phyloP scores from a whole-genome alignment of 2,797 vertebrate species.

The Silurus aristotelis region DNA sequence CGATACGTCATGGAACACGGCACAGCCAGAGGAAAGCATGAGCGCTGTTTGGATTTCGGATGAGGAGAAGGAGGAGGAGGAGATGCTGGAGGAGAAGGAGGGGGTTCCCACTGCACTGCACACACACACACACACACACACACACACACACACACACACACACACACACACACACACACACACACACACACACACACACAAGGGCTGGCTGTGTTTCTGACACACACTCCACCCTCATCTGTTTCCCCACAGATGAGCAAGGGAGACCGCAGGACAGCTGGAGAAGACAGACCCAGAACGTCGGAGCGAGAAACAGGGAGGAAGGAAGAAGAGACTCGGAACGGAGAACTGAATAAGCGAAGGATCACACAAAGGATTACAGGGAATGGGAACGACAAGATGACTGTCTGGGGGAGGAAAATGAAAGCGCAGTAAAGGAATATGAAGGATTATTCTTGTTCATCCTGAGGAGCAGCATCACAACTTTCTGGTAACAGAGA shows the following conservation, averaged over 20 bases:
- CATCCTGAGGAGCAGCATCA: conserved; percentile 47
- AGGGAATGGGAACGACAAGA: conserved; percentile 13
- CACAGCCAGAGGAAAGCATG: conserved; percentile 40
- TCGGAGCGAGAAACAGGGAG: conserved; percentile 37
- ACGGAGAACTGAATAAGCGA: conserved; percentile 1
- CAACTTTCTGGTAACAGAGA: conserved; percentile 56
- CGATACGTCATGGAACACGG: conserved; percentile 66
- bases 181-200: conserved; percentile 50
- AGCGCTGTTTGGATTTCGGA: conserved; percentile 56
- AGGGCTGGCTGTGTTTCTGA: conserved; percentile 65
- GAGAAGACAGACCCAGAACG: conserved; percentile 37
- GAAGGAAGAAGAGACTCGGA: conserved; percentile 14
- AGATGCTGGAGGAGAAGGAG: conserved; percentile 35
- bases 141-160: conserved; percentile 38
- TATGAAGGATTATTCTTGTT: conserved; percentile 48
- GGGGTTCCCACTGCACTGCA: background rate
- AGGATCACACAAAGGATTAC: conserved; percentile 30
- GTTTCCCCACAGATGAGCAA: conserved; percentile 74
- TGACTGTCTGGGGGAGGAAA: conserved; percentile 12
- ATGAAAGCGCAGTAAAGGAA: conserved; percentile 41
- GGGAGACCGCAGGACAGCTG: conserved; percentile 51
- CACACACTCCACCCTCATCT: conserved; percentile 66
- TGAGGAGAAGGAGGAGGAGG: conserved; percentile 36
- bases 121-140: too few species aligned
- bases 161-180: conserved; percentile 27